These are phyloP conservation scores for Harpegnathos saltator DNA, from an alignment of 1,140 invertebrate species.

Conservation along the genomic window DNA sequence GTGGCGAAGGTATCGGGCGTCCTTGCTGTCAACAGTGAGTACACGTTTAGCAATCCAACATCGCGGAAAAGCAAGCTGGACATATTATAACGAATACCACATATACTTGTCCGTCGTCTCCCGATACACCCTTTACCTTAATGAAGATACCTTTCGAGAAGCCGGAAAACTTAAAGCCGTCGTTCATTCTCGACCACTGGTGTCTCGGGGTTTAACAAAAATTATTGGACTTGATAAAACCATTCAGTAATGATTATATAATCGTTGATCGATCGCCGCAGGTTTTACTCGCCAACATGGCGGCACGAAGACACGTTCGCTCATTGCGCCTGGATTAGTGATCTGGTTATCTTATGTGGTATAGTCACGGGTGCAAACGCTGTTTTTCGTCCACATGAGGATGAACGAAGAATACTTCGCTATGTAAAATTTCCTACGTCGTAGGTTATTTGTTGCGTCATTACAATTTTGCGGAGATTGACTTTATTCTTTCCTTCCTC, in stretches of 20 bases:
- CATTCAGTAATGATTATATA: slow-evolving; percentile 77
- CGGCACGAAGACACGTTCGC: slow-evolving; percentile 74
- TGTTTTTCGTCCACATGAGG: background rate
- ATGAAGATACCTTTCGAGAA: background rate
- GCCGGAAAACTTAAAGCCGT: background rate
- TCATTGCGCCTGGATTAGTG: background rate
- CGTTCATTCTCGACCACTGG: background rate
- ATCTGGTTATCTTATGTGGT: background rate
- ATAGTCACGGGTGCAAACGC: too few species aligned
- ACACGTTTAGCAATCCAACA: slow-evolving; percentile 42
- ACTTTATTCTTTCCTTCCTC: background rate
- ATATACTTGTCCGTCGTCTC: background rate
- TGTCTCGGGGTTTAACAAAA: background rate
- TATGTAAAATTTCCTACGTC: background rate
- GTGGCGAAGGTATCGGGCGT: slow-evolving; percentile 86
- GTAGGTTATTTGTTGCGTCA: background rate
- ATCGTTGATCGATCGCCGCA: slow-evolving; percentile 67
- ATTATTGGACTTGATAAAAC: background rate
- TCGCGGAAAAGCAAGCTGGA: background rate
- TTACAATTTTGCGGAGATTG: too few species aligned
- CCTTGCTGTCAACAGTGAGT: slow-evolving; percentile 88
- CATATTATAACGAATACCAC: background rate
- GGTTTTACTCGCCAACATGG: slow-evolving; percentile 79
- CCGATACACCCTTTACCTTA: background rate
- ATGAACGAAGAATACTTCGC: background rate